Percentiles rank a stretch among this genome's conserved stretches.
Conservation (phyloP, 2,888 invertebrate genomes). For the Harpalus rufipes region DNA sequence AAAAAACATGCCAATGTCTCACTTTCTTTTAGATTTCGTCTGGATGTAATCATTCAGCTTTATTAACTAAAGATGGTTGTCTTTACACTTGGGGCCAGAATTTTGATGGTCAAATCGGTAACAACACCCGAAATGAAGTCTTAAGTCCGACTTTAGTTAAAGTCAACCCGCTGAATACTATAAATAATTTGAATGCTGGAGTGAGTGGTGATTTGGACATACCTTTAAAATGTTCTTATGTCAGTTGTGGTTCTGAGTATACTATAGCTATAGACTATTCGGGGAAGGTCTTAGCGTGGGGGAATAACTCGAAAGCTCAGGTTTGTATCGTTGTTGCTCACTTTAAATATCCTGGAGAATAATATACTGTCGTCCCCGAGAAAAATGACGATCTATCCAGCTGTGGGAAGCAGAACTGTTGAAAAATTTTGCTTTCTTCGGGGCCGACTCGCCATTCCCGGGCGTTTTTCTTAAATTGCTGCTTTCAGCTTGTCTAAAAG, state of each 20-base stretch:
- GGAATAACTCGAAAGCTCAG: slow-evolving; percentile 85
- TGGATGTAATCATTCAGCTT: slow-evolving; percentile 91
- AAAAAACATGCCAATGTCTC: too few species aligned
- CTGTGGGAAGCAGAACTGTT: too few species aligned
- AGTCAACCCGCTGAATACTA: slow-evolving; percentile 75
- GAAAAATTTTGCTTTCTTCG: too few species aligned
- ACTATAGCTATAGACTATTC: slow-evolving; percentile 84
- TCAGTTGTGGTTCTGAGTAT: slow-evolving; percentile 88
- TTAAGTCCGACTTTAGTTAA: slow-evolving; percentile 80
- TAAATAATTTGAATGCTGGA: slow-evolving; percentile 63
- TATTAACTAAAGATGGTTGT: slow-evolving; percentile 85
- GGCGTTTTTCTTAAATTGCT: too few species aligned
- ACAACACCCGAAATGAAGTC: slow-evolving; percentile 82
- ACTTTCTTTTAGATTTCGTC: slow-evolving; percentile 78
- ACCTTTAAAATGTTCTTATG: slow-evolving; percentile 71
- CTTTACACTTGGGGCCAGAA: slow-evolving; percentile 93
- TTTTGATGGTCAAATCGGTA: slow-evolving; percentile 93
- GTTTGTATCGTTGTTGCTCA: too few species aligned
- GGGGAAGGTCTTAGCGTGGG: slow-evolving; percentile 87
- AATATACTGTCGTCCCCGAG: too few species aligned
- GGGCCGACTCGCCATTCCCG: too few species aligned
- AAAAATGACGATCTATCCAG: too few species aligned
- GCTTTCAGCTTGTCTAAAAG: too few species aligned
- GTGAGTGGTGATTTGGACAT: slow-evolving; percentile 66
- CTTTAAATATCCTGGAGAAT: too few species aligned